Conservation (phyloP, 2,797 vertebrate genomes). For the Gobio occitaniae region DNA sequence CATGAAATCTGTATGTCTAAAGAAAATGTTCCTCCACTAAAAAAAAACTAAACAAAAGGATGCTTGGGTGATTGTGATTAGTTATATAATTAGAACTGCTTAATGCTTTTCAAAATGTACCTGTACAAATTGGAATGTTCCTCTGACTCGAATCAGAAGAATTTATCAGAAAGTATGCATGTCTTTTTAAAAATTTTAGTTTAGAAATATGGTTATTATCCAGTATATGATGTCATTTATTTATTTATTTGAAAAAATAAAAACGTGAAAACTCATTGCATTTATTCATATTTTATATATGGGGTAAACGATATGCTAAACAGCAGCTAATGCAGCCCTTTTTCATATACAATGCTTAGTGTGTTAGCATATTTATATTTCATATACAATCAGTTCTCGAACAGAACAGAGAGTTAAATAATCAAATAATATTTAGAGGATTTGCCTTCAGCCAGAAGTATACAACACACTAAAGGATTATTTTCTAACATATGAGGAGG, state of each 20-base stretch:
- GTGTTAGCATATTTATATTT: neutral
- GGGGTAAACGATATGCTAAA: neutral
- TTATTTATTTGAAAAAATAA: too few species aligned
- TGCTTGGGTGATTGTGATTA: neutral
- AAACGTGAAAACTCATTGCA: neutral
- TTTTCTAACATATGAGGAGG: neutral
- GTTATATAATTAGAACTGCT: neutral
- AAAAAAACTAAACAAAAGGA: neutral
- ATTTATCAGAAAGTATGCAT: neutral
- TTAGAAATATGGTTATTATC: neutral
- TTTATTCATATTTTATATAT: neutral
- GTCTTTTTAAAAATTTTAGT: neutral
- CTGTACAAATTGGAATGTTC: neutral
- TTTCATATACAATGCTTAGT: neutral
- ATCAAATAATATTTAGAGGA: neutral
- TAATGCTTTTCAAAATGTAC: neutral
- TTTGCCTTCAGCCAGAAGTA: neutral
- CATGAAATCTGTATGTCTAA: neutral
- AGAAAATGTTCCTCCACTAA: neutral
- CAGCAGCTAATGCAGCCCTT: neutral
- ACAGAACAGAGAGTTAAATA: neutral
- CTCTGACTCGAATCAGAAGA: neutral
- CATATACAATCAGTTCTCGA: neutral
- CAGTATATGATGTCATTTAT: neutral
- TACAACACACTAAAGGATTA: neutral